Evolutionary conservation across 30 jellyfish, hydroid and myxozoan species (phyloP).

Genomic region (Pelagia noctiluca): DNA sequence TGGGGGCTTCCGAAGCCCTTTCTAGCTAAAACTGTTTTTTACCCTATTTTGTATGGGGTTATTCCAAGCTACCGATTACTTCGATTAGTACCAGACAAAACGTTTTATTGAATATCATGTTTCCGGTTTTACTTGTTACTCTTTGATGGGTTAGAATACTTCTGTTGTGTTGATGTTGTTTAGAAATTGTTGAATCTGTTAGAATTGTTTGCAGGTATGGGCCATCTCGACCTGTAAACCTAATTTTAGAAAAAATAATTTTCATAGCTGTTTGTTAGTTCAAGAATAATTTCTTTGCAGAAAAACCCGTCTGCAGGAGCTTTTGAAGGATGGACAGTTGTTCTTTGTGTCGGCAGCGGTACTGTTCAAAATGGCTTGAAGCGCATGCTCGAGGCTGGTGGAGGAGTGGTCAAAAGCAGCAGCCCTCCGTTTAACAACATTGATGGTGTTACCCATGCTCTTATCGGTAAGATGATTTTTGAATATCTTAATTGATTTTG

Average conservation of each 20-base stretch:
- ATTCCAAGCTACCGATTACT: too few relatives aligned
- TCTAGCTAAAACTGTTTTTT: too few relatives aligned
- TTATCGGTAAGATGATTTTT: conserved; percentile 71
- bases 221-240: neutral
- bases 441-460: conserved; percentile 90
- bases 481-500: neutral
- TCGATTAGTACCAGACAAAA: too few relatives aligned
- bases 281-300: conserved; percentile 1
- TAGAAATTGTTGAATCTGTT: neutral
- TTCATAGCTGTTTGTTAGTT: neutral
- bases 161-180: neutral
- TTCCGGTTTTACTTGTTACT: neutral
- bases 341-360: conserved; percentile 81
- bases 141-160: neutral
- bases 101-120: neutral
- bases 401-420: conserved; percentile 72
- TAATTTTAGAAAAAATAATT: neutral
- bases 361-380: conserved; percentile 84
- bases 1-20: too few relatives aligned
- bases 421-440: conserved; percentile 76
- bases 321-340: conserved; percentile 88
- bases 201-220: neutral
- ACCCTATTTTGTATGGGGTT: too few relatives aligned
- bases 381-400: conserved; percentile 92
- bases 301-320: conserved; percentile 68